phyloP scores from a whole-genome alignment of 2,888 invertebrate species.

The Rhodophaea formosa region DNA sequence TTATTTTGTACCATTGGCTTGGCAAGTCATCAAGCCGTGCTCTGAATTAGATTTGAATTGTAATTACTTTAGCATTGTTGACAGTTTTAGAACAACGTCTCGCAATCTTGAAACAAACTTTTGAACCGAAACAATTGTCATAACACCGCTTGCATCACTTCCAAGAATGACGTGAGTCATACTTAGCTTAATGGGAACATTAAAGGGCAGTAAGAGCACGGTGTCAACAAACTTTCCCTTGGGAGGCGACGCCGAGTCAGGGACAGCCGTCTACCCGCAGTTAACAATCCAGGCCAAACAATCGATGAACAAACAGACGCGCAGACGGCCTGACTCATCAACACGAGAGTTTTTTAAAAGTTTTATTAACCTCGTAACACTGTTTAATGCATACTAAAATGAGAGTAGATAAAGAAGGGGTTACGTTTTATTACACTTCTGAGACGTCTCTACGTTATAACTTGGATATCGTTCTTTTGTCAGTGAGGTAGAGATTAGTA shows the following conservation, averaged over 20 bases:
- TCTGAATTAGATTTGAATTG: slow-evolving; percentile 39
- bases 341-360: slow-evolving; percentile 19
- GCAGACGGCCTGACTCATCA: slow-evolving; percentile 57
- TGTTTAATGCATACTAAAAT: background rate
- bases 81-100: slow-evolving; percentile 1
- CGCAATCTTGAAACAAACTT: background rate
- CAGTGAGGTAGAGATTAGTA: too few species aligned
- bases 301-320: slow-evolving; percentile 52
- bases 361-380: background rate
- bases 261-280: slow-evolving; percentile 67
- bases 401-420: background rate
- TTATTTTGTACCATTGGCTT: slow-evolving; percentile 42
- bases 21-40: slow-evolving; percentile 49
- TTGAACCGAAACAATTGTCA: background rate
- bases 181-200: slow-evolving; percentile 8
- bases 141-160: slow-evolving; percentile 9
- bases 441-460: too few species aligned
- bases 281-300: slow-evolving; percentile 65
- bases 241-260: slow-evolving; percentile 49
- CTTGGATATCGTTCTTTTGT: too few species aligned
- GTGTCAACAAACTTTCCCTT: slow-evolving; percentile 54
- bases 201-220: slow-evolving; percentile 29
- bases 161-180: slow-evolving; percentile 10
- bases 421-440: background rate
- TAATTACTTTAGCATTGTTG: slow-evolving; percentile 33